Percentiles rank a stretch among this genome's conserved stretches.
phyloP scores from a whole-genome alignment of 2,113 vertebrate genomes.

The Nettapus auritus region DNA sequence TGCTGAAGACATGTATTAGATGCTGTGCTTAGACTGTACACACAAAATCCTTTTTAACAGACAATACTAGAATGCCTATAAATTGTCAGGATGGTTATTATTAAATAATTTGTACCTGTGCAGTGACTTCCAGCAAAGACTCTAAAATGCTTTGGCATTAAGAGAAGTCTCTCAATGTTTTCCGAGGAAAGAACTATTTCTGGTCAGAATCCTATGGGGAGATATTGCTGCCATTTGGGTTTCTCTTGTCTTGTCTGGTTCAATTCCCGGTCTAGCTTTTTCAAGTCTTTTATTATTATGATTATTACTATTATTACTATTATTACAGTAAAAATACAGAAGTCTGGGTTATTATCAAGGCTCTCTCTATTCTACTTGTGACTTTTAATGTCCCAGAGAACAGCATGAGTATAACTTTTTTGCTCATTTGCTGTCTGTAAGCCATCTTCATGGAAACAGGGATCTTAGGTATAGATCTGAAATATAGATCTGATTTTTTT shows the following conservation, averaged over 20 bases:
- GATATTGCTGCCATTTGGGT: neutral
- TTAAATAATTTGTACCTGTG: constrained; percentile 18
- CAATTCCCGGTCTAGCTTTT: neutral
- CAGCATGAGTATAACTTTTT: neutral
- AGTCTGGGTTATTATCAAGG: neutral
- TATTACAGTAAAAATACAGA: constrained; percentile 3
- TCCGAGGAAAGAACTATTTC: neutral
- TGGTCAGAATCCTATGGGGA: neutral
- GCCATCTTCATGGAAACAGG: neutral
- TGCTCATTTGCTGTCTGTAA: neutral
- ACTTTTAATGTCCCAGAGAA: neutral
- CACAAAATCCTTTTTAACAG: neutral
- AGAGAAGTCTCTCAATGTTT: neutral
- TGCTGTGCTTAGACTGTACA: neutral
- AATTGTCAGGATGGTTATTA: neutral
- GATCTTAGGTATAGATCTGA: constrained; percentile 2
- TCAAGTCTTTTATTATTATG: neutral
- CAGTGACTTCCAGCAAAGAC: constrained; percentile 12
- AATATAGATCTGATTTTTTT: constrained; percentile 7
- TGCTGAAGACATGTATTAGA: neutral
- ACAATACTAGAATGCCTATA: neutral
- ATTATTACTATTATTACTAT: neutral
- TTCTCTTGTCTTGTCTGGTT: neutral
- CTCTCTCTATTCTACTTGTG: neutral
- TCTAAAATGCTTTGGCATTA: constrained; percentile 4